phyloP scores from a whole-genome alignment of 2,113 vertebrate genomes.

The Toxotes jaculatrix region DNA sequence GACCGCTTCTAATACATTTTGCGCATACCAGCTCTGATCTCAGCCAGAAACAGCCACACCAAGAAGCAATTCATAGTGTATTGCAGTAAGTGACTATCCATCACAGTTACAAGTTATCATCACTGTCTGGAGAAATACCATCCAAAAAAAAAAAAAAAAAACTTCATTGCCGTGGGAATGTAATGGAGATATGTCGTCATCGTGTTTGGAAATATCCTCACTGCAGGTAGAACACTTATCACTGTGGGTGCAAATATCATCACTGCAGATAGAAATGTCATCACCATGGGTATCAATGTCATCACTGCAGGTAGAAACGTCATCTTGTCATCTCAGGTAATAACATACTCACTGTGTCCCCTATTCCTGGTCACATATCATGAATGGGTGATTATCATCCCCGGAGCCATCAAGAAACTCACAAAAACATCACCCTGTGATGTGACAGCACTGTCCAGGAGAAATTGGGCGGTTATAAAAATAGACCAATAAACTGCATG shows the following conservation, averaged over 20 bases:
- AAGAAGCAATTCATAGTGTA: background rate
- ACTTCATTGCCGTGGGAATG: background rate
- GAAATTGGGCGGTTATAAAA: constrained; percentile 49
- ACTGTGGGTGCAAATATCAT: constrained; percentile 33
- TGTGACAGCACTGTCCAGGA: constrained; percentile 24
- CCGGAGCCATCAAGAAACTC: constrained; percentile 21
- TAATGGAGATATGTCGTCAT: background rate
- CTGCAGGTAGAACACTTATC: constrained; percentile 22
- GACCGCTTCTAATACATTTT: no score
- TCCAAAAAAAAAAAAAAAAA: no score
- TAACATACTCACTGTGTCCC: constrained; percentile 10
- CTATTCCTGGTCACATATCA: constrained; percentile 18
- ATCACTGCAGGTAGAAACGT: constrained; percentile 48
- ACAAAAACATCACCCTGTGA: constrained; percentile 1
- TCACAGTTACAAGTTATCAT: background rate
- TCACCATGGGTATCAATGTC: constrained; percentile 52
- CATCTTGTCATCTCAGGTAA: constrained; percentile 38
- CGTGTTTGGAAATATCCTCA: constrained; percentile 18
- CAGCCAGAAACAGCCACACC: no score
- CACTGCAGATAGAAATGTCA: constrained; percentile 59
- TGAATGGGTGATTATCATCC: constrained; percentile 46
- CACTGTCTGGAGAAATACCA: background rate
- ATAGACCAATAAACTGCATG: constrained; percentile 33
- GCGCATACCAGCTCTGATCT: no score
- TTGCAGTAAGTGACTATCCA: background rate